Conservation (phyloP, 30 jellyfish, hydroid and myxozoan genomes). For the Aurelia sp. region DNA sequence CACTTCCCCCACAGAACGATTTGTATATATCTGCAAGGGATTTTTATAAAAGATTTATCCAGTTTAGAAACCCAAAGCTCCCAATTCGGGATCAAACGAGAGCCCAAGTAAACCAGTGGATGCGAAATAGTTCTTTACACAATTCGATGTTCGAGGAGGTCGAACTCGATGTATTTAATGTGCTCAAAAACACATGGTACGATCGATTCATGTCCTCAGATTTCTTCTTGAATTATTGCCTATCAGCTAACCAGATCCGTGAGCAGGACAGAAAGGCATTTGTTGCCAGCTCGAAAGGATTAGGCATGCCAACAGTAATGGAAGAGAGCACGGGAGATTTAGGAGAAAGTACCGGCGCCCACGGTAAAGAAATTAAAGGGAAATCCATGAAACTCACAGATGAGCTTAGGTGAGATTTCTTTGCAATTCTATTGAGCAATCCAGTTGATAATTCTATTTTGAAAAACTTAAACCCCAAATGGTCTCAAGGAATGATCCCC, state of each 20-base stretch:
- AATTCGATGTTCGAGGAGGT: constrained; percentile 68
- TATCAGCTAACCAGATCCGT: constrained; percentile 66
- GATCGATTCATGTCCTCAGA: constrained; percentile 79
- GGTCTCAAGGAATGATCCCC: constrained; percentile 80
- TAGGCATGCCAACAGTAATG: constrained; percentile 60
- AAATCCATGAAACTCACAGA: constrained; percentile 70
- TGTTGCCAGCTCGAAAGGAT: constrained; percentile 57
- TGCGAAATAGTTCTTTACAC: constrained; percentile 76
- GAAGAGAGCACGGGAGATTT: constrained; percentile 75
- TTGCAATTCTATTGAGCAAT: constrained; percentile 58
- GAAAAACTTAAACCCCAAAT: constrained; percentile 73
- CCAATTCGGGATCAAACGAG: constrained; percentile 83
- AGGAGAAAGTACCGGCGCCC: constrained; percentile 68
- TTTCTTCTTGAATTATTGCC: constrained; percentile 73
- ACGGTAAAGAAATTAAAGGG: constrained; percentile 73
- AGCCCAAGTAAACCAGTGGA: constrained; percentile 59
- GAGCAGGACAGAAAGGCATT: constrained; percentile 9
- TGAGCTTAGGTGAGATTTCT: constrained; percentile 83
- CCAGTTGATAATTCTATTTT: constrained; percentile 76
- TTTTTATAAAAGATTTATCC: constrained; percentile 83
- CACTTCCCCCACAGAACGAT: constrained; percentile 57
- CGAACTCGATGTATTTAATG: constrained; percentile 78
- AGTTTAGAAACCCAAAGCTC: constrained; percentile 76
- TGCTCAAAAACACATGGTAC: constrained; percentile 78
- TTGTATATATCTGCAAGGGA: constrained; percentile 84